Conservation (phyloP, 1,140 invertebrate species). For the Drosophila erecta region DNA sequence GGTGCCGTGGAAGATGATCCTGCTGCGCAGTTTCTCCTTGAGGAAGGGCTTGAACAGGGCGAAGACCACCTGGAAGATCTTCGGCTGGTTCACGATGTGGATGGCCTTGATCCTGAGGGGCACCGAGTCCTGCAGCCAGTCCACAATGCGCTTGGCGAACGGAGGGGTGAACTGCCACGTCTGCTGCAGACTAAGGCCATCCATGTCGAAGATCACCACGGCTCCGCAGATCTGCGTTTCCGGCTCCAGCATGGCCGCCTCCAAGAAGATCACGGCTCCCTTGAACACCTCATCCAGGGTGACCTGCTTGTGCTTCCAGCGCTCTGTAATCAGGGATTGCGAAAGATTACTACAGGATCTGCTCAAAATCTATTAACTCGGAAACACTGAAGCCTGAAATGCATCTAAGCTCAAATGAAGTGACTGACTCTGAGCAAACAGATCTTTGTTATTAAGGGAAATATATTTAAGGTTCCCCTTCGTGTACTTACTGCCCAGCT, state of each 20-base stretch:
- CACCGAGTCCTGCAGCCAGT: constrained; percentile 92
- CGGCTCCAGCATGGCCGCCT: constrained; percentile 92
- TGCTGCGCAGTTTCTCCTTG: constrained; percentile 89
- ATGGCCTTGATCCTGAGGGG: constrained; percentile 93
- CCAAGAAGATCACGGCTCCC: constrained; percentile 91
- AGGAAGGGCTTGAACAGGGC: constrained; percentile 94
- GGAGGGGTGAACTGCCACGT: constrained; percentile 93
- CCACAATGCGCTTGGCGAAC: constrained; percentile 92
- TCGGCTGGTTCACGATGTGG: constrained; percentile 95
- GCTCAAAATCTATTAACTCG: background rate
- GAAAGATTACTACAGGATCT: constrained; percentile 1
- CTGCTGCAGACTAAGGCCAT: constrained; percentile 91
- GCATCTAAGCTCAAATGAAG: too few relatives aligned
- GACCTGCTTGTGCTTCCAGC: constrained; percentile 93
- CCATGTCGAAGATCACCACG: constrained; percentile 93
- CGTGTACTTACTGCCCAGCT: constrained; percentile 91
- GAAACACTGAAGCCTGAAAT: too few relatives aligned
- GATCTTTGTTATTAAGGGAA: too few relatives aligned
- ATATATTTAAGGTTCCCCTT: background rate
- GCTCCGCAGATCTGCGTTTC: constrained; percentile 91
- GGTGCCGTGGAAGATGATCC: constrained; percentile 93
- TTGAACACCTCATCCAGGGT: constrained; percentile 92
- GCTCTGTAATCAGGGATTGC: constrained; percentile 86
- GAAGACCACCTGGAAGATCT: constrained; percentile 95
- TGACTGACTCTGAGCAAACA: too few relatives aligned